phyloP scores from a whole-genome alignment of 2,797 vertebrate genomes.

The Parauchenoglanis ngamensis region DNA sequence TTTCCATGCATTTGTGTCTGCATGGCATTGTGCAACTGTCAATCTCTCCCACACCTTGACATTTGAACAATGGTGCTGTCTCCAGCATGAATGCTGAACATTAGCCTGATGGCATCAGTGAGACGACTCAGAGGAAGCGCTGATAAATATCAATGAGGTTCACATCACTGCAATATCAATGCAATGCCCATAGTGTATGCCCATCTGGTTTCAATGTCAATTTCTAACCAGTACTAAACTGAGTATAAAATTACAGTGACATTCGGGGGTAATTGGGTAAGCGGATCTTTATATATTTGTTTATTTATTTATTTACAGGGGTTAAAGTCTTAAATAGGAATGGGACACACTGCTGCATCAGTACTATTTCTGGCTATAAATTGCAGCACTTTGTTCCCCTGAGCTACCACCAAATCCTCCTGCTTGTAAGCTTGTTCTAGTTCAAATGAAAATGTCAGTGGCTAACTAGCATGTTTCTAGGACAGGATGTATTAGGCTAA shows the following conservation, averaged over 20 bases:
- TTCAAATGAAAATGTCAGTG: neutral
- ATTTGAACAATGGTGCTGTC: constrained; percentile 52
- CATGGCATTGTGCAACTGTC: constrained; percentile 46
- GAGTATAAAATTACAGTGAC: constrained; percentile 3
- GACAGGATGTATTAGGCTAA: neutral
- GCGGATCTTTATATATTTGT: neutral
- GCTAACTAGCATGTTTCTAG: neutral
- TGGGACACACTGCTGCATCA: neutral
- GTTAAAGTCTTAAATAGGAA: neutral
- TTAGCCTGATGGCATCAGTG: constrained; percentile 46
- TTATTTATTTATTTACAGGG: neutral
- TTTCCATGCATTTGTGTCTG: constrained; percentile 41
- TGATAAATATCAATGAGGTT: constrained; percentile 53
- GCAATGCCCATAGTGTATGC: constrained; percentile 26
- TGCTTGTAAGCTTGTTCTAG: neutral
- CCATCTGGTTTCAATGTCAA: constrained; percentile 23
- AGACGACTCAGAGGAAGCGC: constrained; percentile 45
- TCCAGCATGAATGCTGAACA: constrained; percentile 48
- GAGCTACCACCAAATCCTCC: neutral
- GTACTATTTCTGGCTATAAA: neutral
- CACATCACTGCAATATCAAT: constrained; percentile 35
- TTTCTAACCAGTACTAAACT: neutral
- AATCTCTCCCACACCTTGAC: constrained; percentile 56
- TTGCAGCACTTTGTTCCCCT: neutral
- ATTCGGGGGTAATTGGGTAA: neutral